phyloP scores from a whole-genome alignment of 1,140 invertebrate genomes.

The Drosophila teissieri region DNA sequence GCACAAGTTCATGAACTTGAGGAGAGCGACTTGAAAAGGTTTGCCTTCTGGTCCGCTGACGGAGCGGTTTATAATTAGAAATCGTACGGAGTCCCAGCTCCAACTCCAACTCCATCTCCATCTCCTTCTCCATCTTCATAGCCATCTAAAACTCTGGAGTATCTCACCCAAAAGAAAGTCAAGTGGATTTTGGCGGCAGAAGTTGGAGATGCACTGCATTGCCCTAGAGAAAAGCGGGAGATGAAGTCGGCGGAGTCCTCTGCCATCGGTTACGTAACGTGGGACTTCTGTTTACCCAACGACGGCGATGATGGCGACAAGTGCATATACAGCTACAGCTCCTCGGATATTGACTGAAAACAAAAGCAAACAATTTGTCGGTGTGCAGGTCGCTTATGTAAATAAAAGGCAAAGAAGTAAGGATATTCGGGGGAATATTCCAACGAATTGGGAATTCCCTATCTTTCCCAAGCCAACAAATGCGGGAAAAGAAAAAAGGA shows the following conservation, averaged over 20 bases:
- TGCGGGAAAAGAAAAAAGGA: not conserved
- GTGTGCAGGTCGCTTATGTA: conserved; percentile 67
- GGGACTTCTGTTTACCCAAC: conserved; percentile 71
- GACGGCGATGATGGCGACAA: conserved; percentile 69
- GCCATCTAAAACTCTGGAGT: conserved; percentile 49
- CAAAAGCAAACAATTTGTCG: conserved; percentile 80
- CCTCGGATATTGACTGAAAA: conserved; percentile 76
- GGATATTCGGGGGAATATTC: not conserved
- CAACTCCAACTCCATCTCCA: conserved; percentile 24
- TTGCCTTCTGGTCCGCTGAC: conserved; percentile 64
- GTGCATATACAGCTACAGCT: conserved; percentile 55
- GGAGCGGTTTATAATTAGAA: conserved; percentile 81
- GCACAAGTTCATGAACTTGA: conserved; percentile 81
- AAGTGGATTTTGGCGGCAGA: conserved; percentile 76
- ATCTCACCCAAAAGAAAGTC: conserved; percentile 53
- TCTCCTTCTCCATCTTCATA: conserved; percentile 33
- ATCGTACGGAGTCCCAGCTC: conserved; percentile 50
- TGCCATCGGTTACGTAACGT: conserved; percentile 58
- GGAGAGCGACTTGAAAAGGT: conserved; percentile 51
- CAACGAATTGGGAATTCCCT: conserved; percentile 24
- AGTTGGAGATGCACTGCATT: conserved; percentile 56
- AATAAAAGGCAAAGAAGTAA: conserved; percentile 56
- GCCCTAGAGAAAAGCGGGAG: conserved; percentile 12
- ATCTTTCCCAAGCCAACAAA: not conserved
- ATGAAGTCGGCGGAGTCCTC: conserved; percentile 15